Evolutionary conservation across 2,888 invertebrate species (phyloP).

Genomic region (Agrotis ipsilon): DNA sequence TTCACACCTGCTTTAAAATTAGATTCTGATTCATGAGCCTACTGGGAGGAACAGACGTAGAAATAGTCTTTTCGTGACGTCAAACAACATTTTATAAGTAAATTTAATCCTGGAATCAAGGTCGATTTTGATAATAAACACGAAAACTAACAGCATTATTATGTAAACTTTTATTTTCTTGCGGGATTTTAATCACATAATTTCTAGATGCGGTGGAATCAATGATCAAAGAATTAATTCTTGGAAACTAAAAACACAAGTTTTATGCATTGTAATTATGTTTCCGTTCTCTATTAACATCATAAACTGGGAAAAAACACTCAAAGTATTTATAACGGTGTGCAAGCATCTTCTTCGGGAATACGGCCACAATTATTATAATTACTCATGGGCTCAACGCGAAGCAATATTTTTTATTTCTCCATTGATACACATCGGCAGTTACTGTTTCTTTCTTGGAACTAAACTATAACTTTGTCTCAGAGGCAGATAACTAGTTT

Average conservation of each 20-base stretch:
- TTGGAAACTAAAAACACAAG: slow-evolving; percentile 22
- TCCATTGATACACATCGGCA: slow-evolving; percentile 8
- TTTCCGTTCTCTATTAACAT: slow-evolving; percentile 33
- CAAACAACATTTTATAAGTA: slow-evolving; percentile 80
- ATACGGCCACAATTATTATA: slow-evolving; percentile 41
- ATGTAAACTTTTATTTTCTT: slow-evolving; percentile 59
- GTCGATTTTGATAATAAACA: slow-evolving; percentile 68
- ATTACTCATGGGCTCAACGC: slow-evolving; percentile 24
- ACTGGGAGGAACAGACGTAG: slow-evolving; percentile 73
- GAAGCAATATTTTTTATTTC: slow-evolving; percentile 35
- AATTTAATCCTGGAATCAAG: slow-evolving; percentile 74
- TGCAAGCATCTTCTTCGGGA: slow-evolving; percentile 26
- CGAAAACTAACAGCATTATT: slow-evolving; percentile 54
- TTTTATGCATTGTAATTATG: slow-evolving; percentile 31
- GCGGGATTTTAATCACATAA: slow-evolving; percentile 51
- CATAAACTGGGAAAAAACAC: slow-evolving; percentile 27
- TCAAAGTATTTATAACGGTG: slow-evolving; percentile 19
- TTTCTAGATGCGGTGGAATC: slow-evolving; percentile 47
- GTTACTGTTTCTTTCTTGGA: slow-evolving; percentile 30
- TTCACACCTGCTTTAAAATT: slow-evolving; percentile 80
- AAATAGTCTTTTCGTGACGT: slow-evolving; percentile 84
- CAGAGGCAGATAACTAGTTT: slow-evolving; percentile 15
- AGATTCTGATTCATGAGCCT: slow-evolving; percentile 85
- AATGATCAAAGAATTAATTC: slow-evolving; percentile 38
- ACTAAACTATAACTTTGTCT: slow-evolving; percentile 18